These are phyloP conservation scores for Neopipo cinnamomea DNA, from an alignment of 2,113 vertebrate species.

Conservation along the genomic window DNA sequence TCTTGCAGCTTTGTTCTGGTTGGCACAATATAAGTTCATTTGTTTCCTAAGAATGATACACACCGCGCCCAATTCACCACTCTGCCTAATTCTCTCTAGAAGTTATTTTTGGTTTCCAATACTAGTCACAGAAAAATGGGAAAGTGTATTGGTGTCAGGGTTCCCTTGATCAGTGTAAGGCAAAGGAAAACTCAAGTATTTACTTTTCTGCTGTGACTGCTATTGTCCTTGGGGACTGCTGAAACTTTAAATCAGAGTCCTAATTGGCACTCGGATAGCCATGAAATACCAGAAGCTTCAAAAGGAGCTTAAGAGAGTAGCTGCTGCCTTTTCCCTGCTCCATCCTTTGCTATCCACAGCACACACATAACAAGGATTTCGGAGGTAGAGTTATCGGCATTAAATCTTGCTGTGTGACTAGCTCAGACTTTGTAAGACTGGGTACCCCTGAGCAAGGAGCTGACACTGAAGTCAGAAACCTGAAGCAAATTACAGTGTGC, in stretches of 20 bases:
- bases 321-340: constrained; percentile 1
- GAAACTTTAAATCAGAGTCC: constrained; percentile 34
- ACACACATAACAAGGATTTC: constrained; percentile 32
- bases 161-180: constrained; percentile 6
- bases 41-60: background rate
- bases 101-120: background rate
- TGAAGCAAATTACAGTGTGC: constrained; percentile 23
- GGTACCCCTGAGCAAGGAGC: background rate
- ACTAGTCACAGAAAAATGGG: background rate
- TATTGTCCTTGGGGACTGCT: constrained; percentile 26
- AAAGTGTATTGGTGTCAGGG: background rate
- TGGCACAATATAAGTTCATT: background rate
- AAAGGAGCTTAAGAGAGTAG: constrained; percentile 42
- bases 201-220: constrained; percentile 2
- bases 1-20: background rate
- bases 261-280: constrained; percentile 29
- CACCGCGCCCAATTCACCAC: background rate
- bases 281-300: constrained; percentile 42
- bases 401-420: constrained; percentile 27
- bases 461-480: constrained; percentile 13
- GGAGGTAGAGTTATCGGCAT: background rate
- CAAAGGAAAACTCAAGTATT: constrained; percentile 5
- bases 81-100: background rate
- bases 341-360: background rate
- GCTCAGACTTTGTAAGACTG: constrained; percentile 16